phyloP scores from a whole-genome alignment of 1,140 invertebrate species.

The Odontomachus brunneus region DNA sequence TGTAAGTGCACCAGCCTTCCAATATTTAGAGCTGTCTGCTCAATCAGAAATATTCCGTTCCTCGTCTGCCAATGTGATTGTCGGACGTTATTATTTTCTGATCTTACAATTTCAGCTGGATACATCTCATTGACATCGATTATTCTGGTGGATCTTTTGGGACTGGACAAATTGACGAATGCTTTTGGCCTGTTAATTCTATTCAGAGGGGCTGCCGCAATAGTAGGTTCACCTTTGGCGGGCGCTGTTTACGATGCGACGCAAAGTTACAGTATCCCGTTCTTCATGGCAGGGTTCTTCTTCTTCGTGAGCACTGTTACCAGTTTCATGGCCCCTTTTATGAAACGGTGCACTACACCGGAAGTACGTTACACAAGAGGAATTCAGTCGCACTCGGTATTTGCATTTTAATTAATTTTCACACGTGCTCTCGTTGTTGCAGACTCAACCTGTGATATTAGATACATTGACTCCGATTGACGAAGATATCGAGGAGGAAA shows the following conservation, averaged over 20 bases:
- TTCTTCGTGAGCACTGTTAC: conserved; percentile 94
- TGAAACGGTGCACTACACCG: conserved; percentile 88
- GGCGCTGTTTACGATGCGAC: conserved; percentile 96
- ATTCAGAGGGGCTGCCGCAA: conserved; percentile 96
- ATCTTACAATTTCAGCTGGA: conserved; percentile 90
- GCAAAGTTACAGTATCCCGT: conserved; percentile 93
- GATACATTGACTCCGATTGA: conserved; percentile 92
- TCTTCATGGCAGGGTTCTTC: conserved; percentile 95
- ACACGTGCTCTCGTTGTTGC: conserved; percentile 52
- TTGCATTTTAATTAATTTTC: not conserved
- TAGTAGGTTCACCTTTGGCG: conserved; percentile 93
- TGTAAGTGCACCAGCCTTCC: conserved; percentile 88
- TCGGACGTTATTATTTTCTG: conserved; percentile 53
- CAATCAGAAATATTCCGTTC: too few relatives aligned
- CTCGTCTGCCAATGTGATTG: not conserved
- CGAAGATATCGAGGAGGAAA: conserved; percentile 92
- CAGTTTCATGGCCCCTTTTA: conserved; percentile 92
- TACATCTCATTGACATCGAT: conserved; percentile 99
- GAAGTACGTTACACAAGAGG: conserved; percentile 75
- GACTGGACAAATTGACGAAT: conserved; percentile 97
- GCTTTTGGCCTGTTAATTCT: conserved; percentile 98
- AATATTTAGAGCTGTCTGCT: not conserved
- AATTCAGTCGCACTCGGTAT: too few relatives aligned
- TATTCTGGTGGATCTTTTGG: conserved; percentile 97
- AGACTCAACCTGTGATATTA: conserved; percentile 87